A percentile compares a stretch with the other conserved stretches of the same genome.
Conservation (phyloP, 1,140 invertebrate species). For the Drepana arcuata region DNA sequence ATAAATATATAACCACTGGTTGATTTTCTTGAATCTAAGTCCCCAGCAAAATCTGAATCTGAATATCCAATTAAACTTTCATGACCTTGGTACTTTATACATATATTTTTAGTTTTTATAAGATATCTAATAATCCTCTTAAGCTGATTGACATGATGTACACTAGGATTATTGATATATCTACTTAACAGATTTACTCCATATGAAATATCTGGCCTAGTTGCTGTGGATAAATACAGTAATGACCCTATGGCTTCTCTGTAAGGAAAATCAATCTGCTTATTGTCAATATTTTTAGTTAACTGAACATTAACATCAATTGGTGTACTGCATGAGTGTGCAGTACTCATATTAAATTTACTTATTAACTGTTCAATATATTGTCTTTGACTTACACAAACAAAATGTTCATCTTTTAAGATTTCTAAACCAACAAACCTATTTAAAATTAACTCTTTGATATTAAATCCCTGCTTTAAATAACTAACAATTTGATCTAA, state of each 20-base stretch:
- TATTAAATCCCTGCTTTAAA: constrained; percentile 23
- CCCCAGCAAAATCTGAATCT: constrained; percentile 21
- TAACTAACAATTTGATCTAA: constrained; percentile 12
- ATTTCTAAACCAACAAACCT: constrained; percentile 32
- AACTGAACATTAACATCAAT: constrained; percentile 5
- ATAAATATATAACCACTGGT: constrained; percentile 41
- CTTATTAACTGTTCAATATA: constrained; percentile 28
- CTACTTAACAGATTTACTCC: constrained; percentile 31
- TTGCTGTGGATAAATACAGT: constrained; percentile 40
- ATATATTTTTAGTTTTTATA: constrained; percentile 23
- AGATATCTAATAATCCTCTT: constrained; percentile 37
- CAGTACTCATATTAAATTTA: constrained; percentile 28
- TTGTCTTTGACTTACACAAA: constrained; percentile 24
- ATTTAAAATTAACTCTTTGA: constrained; percentile 12
- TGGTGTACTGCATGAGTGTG: constrained; percentile 25
- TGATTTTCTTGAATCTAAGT: constrained; percentile 21
- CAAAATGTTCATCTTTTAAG: constrained; percentile 10
- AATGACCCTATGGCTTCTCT: constrained; percentile 40
- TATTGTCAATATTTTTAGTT: background rate
- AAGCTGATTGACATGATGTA: constrained; percentile 28
- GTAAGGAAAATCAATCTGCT: constrained; percentile 13
- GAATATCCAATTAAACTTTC: constrained; percentile 23
- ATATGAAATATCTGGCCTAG: constrained; percentile 47
- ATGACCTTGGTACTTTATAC: constrained; percentile 19
- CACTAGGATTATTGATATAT: constrained; percentile 22